Evolutionary conservation across 1,140 invertebrate species (phyloP), one percentile per base, ranked within the genome.

Genomic region (Alviniconcha marisindica): DNA sequence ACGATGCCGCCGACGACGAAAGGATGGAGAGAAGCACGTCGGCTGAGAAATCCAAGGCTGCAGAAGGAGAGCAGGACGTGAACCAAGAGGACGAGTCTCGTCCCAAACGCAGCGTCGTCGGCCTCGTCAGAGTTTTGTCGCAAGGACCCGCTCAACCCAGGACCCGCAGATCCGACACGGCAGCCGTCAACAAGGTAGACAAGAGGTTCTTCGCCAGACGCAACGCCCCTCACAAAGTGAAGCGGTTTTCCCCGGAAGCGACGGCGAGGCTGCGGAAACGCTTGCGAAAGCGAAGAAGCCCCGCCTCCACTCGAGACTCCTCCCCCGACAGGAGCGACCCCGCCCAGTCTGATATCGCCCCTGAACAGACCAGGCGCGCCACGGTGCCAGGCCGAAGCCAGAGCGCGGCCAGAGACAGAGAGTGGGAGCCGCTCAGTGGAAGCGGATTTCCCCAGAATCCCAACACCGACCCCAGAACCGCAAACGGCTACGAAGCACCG

Each of bases 221-320:
- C 42, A 76, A 31, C 28, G 56, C 18, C 3, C 78, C 78, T 4
- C 31, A 42, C 10, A 80, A 80, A 31, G n/a, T 80, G 56, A 80
- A 80, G 31, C 78, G 78, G 1, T 80, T 80, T 31, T 80, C 60
- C 24, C 51, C 78, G n/a, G 78, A 63, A 31, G 78, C 60, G 21
- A 44, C 36, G 10, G 78, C 78, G 5, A 80, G 78, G 28, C 60
- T 80, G 31, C 33, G 69, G 56, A 80, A 66, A 31, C 36, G 78
- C 33, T 60, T 80, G 2, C 56, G 44, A 44, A 80, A 80, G 38
- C 33, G 78, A 38, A 78, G 78, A 38, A 78, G 77, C n/a, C 28
- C 44, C 1, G 5, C 73, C 24, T 31, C 71, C 21, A 42, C 36
- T 31, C n/a, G n/a, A 4, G 28, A 31, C 24, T 7, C 63, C 28